Percentiles rank a stretch among this genome's conserved stretches.
These are phyloP conservation scores for Galagoides demidoff DNA, from an alignment of 2,797 vertebrate genomes.

Conservation along the genomic window DNA sequence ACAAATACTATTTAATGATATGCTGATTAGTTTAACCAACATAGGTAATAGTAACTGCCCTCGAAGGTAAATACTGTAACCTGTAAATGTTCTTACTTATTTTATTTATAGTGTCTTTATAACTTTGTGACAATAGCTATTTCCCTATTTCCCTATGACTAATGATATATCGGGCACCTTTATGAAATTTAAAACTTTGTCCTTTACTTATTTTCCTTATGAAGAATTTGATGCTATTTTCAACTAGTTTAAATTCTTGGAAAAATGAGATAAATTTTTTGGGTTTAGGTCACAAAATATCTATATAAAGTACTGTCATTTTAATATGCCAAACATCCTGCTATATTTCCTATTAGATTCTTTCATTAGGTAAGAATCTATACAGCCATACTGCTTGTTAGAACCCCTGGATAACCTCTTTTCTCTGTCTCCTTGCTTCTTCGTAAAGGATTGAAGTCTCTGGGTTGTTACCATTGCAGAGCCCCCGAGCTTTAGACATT, in stretches of 20 bases:
- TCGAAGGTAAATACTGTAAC: neutral
- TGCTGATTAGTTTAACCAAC: neutral
- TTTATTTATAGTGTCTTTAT: neutral
- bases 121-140: neutral
- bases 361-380: neutral
- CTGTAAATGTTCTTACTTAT: neutral
- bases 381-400: neutral
- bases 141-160: neutral
- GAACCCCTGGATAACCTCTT: neutral
- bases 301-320: neutral
- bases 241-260: conserved; percentile 24
- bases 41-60: neutral
- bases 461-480: neutral
- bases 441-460: neutral
- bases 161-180: neutral
- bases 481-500: neutral
- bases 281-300: neutral
- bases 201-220: neutral
- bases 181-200: neutral
- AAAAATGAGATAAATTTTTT: neutral
- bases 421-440: neutral
- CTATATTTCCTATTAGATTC: neutral
- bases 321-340: neutral
- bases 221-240: neutral
- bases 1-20: neutral